A percentile compares a stretch with the other conserved stretches of the same genome.
These are phyloP conservation scores for Australoheros scitulus DNA, from an alignment of 2,113 vertebrate species.

Conservation along the genomic window DNA sequence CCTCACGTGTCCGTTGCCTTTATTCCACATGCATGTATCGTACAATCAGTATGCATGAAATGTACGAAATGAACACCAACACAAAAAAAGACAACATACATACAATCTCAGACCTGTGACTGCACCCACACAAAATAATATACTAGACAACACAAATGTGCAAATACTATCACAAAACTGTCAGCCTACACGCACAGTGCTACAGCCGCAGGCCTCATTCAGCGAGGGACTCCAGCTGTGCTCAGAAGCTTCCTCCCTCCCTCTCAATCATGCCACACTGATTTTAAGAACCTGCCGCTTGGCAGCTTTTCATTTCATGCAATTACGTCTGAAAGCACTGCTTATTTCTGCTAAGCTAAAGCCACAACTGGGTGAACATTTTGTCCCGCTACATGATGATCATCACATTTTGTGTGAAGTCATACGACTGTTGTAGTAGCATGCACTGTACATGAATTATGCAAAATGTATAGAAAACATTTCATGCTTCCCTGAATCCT, in stretches of 20 bases:
- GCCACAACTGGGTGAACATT: constrained; percentile 57
- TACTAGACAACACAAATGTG: constrained; percentile 39
- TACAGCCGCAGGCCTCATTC: constrained; percentile 38
- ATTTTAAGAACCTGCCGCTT: constrained; percentile 68
- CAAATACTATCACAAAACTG: constrained; percentile 41
- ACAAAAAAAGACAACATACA: not conserved
- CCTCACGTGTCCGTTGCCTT: not conserved
- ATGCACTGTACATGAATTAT: not conserved
- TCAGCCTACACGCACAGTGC: constrained; percentile 40
- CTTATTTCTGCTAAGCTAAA: constrained; percentile 53
- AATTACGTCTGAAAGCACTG: constrained; percentile 59
- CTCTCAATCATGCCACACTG: constrained; percentile 69
- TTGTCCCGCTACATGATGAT: constrained; percentile 37
- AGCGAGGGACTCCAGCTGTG: constrained; percentile 62
- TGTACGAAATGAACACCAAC: not conserved
- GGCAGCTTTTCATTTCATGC: constrained; percentile 72
- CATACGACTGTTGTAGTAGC: not conserved
- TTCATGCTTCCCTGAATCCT: not conserved
- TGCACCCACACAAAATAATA: constrained; percentile 35
- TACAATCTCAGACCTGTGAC: not conserved
- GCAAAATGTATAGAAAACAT: not conserved
- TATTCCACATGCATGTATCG: not conserved
- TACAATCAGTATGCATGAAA: not conserved
- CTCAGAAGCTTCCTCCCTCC: constrained; percentile 60
- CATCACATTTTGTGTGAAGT: not conserved